Base-by-base conservation (phyloP, 2,797 vertebrate genomes). In the Phalanger gymnotis region DNA sequence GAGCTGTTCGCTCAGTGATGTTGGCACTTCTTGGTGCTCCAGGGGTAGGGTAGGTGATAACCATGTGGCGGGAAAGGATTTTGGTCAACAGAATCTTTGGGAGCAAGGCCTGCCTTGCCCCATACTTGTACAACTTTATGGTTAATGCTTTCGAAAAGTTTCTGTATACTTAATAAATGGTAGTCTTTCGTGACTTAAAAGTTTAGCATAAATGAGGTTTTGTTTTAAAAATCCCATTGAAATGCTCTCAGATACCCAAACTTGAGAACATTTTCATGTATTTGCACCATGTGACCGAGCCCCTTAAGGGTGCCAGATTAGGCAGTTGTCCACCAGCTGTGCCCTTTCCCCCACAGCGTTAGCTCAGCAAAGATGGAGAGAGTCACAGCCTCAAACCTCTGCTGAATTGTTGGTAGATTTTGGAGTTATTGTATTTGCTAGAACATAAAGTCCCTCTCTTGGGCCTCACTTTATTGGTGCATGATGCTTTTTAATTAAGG, bases 241-340 rank as follows among this genome's bases (percentile, higher is more conserved):
- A 96, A 40, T 57, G 93, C 95, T 91, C 31, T 81, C 91, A 81
- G 22, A 93, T 89, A 47, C 61, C 31, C 28, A 89, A 92, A 90
- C 94, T 96, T 92, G 51, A 96, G 96, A 95, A 73, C 90, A 61
- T 96, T 96, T 96, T 92, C 92, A n/a, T 91, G 54, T 93, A 27
- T 94, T 97, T 91, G 94, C 40, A 95, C 54, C 54, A 4, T 9
- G 11, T 54, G 0, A 90, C 96, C 93, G 91, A 91, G 56, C 96
- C 95, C 25, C 22, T 87, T 58, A 51, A n/a, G 92, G 92, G 93
- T 93, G 54, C 40, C 90, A 87, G 96, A 47, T 96, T 92, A 93
- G 19, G 54, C 53, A 93, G 96, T 97, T 28, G 14, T 93, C 93
- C 58, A 1, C 90, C 5, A 91, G 96, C 92, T 0, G 2, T 91